phyloP scores from a whole-genome alignment of 2,797 vertebrate genomes.

The Esox lucius region DNA sequence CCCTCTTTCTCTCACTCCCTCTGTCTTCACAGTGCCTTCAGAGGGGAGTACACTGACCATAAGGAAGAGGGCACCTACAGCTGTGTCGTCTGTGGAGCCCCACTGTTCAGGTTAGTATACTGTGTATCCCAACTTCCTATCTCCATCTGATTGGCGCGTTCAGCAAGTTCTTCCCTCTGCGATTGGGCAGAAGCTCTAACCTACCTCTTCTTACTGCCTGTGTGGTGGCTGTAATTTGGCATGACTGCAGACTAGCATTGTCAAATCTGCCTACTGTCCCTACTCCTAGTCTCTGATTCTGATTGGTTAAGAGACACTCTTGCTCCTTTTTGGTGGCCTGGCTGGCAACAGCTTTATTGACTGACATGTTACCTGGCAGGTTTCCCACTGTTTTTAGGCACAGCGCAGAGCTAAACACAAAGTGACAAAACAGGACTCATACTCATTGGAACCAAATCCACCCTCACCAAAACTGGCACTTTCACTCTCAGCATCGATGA shows the following conservation, averaged over 20 bases:
- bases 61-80: constrained; percentile 88
- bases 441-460: too few species aligned
- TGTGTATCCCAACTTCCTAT: not conserved
- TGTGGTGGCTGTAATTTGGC: too few species aligned
- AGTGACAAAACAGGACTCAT: too few species aligned
- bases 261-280: constrained; percentile 11
- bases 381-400: too few species aligned
- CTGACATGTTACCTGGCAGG: too few species aligned
- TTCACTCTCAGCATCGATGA: too few species aligned
- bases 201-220: not conserved
- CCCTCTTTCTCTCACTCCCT: not conserved
- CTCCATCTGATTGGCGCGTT: not conserved
- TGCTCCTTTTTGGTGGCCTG: constrained; percentile 61
- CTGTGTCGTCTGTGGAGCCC: constrained; percentile 88
- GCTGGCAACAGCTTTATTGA: constrained; percentile 74
- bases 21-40: constrained; percentile 83
- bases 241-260: too few species aligned
- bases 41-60: constrained; percentile 84
- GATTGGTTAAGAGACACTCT: constrained; percentile 76
- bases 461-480: too few species aligned
- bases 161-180: not conserved
- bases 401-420: too few species aligned
- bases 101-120: constrained; percentile 87
- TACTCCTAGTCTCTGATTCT: constrained; percentile 35
- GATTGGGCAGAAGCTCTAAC: not conserved